Evolutionary conservation across 1,140 invertebrate genomes (phyloP), one percentile per base, ranked within the genome.

Genomic region (Rhagoletis zephyria): DNA sequence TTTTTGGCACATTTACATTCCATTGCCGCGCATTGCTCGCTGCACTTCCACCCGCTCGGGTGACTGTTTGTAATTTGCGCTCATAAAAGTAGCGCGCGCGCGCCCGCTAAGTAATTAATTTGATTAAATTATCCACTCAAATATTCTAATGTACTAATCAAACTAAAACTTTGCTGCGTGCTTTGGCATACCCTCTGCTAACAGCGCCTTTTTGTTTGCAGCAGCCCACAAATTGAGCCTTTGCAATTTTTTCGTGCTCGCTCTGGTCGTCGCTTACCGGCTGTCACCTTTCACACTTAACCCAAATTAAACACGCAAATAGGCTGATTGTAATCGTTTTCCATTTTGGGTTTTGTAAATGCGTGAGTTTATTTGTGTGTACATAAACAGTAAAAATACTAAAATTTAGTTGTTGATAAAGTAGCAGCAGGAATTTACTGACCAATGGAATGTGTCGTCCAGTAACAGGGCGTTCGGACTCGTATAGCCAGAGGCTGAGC

Each of bases 131-230:
- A 81, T 81, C 51, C 45, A 81, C 48, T 81, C 48, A 56, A 81
- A 81, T 56, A 81, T 56, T 81, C 48, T 81, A 81, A 81, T 81
- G 74, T 81, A 45, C 74, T 81, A 81, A 81, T 81, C 74, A 56
- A 74, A 74, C 74, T 81, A 19, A 81, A 56, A 56, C 45, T 51
- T 81, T 81, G 30, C n/a, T 81, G 74, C 19, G 2, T 30, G 48
- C 7, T 3, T 16, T 30, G 30, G 70, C 10, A 9, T 1, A 7
- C 40, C 2, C 48, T 5, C 16, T 48, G n/a, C 51, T 6, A 1
- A 10, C 9, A 1, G 48, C 16, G 19, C 16, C 48, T 81, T 5
- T 81, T 81, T 19, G 48, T 81, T 81, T 56, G 48, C 51, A 56
- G 51, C 51, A 56, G 10, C 51, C 51, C 10, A 30, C 30, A 30